phyloP scores from a whole-genome alignment of 2,113 vertebrate species.

The Uria lomvia region DNA sequence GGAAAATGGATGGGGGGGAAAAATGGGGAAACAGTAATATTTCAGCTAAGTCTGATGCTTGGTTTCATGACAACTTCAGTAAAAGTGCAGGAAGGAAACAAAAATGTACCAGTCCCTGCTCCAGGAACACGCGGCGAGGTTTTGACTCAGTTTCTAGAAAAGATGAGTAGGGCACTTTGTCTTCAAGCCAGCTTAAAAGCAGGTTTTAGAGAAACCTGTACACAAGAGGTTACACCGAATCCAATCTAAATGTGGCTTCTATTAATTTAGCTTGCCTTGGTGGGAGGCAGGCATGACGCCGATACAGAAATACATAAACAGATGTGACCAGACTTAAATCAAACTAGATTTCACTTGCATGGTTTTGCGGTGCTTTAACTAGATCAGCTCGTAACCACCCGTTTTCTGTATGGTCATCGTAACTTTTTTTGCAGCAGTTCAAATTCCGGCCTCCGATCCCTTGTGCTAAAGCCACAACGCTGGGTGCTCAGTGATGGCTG shows the following conservation, averaged over 20 bases:
- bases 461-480: neutral
- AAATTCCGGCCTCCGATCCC: accelerated
- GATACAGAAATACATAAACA: neutral
- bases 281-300: neutral
- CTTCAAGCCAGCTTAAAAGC: neutral
- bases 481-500: neutral
- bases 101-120: neutral
- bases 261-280: neutral
- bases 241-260: neutral
- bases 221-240: neutral
- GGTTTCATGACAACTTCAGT: neutral
- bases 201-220: neutral
- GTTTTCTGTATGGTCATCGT: neutral
- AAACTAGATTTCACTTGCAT: neutral
- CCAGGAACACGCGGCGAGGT: accelerated
- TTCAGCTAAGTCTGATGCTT: neutral
- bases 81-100: neutral
- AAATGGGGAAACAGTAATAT: neutral
- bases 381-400: neutral
- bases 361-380: neutral
- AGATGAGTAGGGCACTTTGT: neutral
- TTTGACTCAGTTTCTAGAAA: neutral
- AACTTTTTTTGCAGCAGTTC: neutral
- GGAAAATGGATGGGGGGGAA: neutral
- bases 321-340: neutral